Percentiles rank a stretch among this genome's conserved stretches.
These are phyloP conservation scores for Procambarus clarkii DNA, from an alignment of 1,140 invertebrate genomes.

Conservation along the genomic window DNA sequence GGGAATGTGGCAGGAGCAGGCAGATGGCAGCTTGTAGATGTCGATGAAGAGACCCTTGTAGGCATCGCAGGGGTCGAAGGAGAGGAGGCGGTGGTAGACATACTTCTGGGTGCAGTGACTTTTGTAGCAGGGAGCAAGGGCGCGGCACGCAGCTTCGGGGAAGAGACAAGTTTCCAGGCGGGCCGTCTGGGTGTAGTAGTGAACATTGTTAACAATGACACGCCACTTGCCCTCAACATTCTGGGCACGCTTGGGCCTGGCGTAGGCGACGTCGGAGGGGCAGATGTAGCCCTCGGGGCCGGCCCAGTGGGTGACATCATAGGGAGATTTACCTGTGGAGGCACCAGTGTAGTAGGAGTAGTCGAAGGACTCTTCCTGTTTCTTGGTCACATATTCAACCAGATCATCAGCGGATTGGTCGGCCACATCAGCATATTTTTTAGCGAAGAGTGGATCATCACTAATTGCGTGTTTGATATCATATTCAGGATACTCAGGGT, in stretches of 20 bases:
- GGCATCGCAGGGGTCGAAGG: conserved; percentile 73
- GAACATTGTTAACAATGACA: conserved; percentile 73
- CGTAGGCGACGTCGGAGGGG: conserved; percentile 57
- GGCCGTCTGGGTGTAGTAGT: conserved; percentile 63
- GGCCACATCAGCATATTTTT: conserved; percentile 60
- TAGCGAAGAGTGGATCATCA: conserved; percentile 51
- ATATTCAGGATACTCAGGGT: conserved; percentile 73
- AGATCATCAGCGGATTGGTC: conserved; percentile 63
- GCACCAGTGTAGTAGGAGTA: conserved; percentile 64
- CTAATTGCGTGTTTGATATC: conserved; percentile 51
- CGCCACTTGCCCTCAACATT: conserved; percentile 73
- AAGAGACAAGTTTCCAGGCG: conserved; percentile 56
- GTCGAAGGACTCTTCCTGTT: conserved; percentile 59
- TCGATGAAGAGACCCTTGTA: conserved; percentile 74
- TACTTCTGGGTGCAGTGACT: conserved; percentile 73
- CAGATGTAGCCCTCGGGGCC: conserved; percentile 64
- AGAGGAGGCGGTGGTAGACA: conserved; percentile 73
- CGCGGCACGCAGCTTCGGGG: conserved; percentile 59
- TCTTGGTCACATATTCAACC: conserved; percentile 52
- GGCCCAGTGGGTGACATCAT: conserved; percentile 61
- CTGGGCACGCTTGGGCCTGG: conserved; percentile 56
- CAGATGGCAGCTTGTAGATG: conserved; percentile 73
- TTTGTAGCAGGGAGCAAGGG: conserved; percentile 73
- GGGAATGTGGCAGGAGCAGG: conserved; percentile 73
- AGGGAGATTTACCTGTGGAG: conserved; percentile 51